Base-by-base conservation (phyloP, 2,888 invertebrate species). In the Hedya salicella region DNA sequence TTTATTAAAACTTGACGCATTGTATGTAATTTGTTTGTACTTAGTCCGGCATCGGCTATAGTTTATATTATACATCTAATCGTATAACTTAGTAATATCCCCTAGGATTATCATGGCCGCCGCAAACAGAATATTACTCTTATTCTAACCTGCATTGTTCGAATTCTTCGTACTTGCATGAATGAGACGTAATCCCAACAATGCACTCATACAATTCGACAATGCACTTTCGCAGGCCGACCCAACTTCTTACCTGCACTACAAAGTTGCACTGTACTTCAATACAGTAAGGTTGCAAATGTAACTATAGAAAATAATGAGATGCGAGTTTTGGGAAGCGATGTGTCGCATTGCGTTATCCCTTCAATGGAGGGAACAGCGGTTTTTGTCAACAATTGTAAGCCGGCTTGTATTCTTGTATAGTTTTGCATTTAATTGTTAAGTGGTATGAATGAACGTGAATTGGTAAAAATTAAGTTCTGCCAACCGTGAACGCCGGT, bases 381-480 rank as follows among this genome's bases (percentile, higher is more conserved):
- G 36, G 52, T 32, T 53, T 53, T 53, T 53, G 39, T 36, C 19
- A 53, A 53, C 42, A 16, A 56, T 57, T 46, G 57, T 19, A 17
- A 32, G 57, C 44, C 3, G 44, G 52, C 13, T 19, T 52, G 52
- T 52, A 56, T 44, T 57, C 42, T 56, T 57, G 44, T 32, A 32
- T 44, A 57, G 54, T 25, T 57, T 57, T 9, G 9, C 11, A 36
- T 32, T 46, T 44, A 44, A 57, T 57, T 57, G 57, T 57, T 32
- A n/a, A 44, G 40, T 42, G 0, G 40, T 30, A 46, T 57, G 57
- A 57, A 57, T 57, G 57, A 36, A 36, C 9, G 44, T 19, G 46
- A 57, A 57, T 57, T 46, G 57, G 46, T 57, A 46, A 57, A 57
- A 57, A 36, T 46, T 57, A 57, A 57, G 57, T 57, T 46, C 57